These are phyloP conservation scores for Porites rus DNA, from an alignment of 92 coral and sea anemone genomes.

Conservation along the genomic window DNA sequence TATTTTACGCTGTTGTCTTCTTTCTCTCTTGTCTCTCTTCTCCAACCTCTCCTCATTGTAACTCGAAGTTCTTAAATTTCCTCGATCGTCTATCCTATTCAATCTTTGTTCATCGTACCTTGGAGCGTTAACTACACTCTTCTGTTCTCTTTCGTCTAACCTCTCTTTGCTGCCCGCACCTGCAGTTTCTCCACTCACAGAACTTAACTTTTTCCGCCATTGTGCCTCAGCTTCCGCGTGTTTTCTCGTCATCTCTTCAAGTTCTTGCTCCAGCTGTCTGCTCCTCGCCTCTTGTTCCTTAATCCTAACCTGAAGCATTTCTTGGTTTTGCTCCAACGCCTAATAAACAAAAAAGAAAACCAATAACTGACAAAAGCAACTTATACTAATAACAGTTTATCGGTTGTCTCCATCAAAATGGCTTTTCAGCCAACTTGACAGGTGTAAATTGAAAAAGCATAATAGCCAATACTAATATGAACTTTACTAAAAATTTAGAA, in stretches of 20 bases:
- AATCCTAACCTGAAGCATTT: conserved; percentile 66
- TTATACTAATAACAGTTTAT: too few species aligned
- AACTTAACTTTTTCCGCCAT: conserved; percentile 30
- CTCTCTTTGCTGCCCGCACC: conserved; percentile 1
- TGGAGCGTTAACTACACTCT: not conserved
- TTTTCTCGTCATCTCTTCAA: conserved; percentile 52
- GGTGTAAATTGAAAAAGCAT: not conserved
- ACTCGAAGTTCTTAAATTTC: not conserved
- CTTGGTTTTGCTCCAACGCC: conserved; percentile 81
- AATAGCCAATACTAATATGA: too few species aligned
- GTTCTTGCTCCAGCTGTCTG: conserved; percentile 69
- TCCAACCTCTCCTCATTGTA: conserved; percentile 4
- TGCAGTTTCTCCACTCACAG: conserved; percentile 13
- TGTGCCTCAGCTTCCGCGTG: conserved; percentile 56
- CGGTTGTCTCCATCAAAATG: not conserved
- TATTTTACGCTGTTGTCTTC: not conserved
- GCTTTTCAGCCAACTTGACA: not conserved
- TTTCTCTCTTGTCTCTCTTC: not conserved
- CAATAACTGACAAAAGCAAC: not conserved
- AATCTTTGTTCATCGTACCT: conserved; percentile 11
- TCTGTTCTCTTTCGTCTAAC: not conserved
- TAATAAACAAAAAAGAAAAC: not conserved
- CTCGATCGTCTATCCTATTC: not conserved
- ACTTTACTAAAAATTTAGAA: too few species aligned
- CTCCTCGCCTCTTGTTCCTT: conserved; percentile 82